Conservation (phyloP, 2,797 vertebrate species). For the Xerus rutilus region DNA sequence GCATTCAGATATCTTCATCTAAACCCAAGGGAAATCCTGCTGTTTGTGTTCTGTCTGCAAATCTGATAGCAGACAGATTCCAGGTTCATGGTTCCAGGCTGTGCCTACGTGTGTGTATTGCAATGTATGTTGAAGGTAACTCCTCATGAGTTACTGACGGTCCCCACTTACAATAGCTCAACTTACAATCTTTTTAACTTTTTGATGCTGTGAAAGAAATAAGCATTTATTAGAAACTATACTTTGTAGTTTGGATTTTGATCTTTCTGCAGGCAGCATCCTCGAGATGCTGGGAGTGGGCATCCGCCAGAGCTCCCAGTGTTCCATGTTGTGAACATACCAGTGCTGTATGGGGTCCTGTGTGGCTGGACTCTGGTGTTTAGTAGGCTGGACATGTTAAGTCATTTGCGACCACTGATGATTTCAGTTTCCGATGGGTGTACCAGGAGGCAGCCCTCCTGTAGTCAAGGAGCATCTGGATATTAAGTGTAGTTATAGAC, state of each 20-base stretch:
- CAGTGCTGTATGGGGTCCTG: too few species aligned
- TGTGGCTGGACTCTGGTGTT: neutral
- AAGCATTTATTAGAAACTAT: neutral
- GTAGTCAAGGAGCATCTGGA: neutral
- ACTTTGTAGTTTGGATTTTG: neutral
- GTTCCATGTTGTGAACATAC: too few species aligned
- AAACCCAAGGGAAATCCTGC: neutral
- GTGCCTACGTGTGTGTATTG: neutral
- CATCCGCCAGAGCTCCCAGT: too few species aligned
- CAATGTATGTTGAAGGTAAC: neutral
- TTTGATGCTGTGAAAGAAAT: neutral
- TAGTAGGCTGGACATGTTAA: neutral
- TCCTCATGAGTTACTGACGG: neutral
- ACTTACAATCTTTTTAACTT: neutral
- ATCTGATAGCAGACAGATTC: neutral
- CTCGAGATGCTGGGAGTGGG: neutral
- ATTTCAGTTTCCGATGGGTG: neutral
- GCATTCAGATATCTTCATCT: neutral
- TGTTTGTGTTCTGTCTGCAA: neutral
- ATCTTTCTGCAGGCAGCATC: neutral
- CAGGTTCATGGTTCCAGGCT: neutral
- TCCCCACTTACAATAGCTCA: neutral
- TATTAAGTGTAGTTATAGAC: conserved; percentile 1
- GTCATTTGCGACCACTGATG: neutral
- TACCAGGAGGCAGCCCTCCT: neutral